A percentile compares a stretch with the other conserved stretches of the same genome.
Evolutionary conservation across 2,888 invertebrate genomes (phyloP).

Genomic region (Lymantria monacha): DNA sequence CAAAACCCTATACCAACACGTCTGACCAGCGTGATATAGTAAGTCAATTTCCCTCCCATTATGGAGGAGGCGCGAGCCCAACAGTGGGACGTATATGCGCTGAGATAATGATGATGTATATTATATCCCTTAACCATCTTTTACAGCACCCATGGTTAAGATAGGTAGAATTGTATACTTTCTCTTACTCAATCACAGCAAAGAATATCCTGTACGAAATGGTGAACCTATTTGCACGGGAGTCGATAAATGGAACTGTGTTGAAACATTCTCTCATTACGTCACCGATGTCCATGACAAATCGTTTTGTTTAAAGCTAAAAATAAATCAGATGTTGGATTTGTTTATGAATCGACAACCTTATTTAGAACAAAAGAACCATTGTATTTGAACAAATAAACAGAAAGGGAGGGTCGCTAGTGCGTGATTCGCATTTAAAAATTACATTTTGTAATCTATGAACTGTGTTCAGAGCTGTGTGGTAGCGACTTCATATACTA

Average conservation of each 20-base stretch:
- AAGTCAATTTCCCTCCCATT: too few species aligned
- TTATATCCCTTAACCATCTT: too few species aligned
- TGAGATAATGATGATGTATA: too few species aligned
- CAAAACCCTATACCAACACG: too few species aligned
- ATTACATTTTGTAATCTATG: not conserved
- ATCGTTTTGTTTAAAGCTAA: conserved; percentile 20
- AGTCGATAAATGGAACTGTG: conserved; percentile 25
- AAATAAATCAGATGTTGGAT: conserved; percentile 23
- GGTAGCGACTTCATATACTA: too few species aligned
- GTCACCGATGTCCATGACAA: conserved; percentile 33
- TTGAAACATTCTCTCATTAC: conserved; percentile 18
- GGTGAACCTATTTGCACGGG: conserved; percentile 24
- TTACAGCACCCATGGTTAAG: too few species aligned
- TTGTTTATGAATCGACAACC: conserved; percentile 22
- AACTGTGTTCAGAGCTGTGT: too few species aligned
- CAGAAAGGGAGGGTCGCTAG: conserved; percentile 6
- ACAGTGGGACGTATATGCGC: too few species aligned
- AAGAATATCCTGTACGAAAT: conserved; percentile 2
- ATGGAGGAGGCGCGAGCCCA: too few species aligned
- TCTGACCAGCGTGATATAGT: too few species aligned
- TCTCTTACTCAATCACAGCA: too few species aligned
- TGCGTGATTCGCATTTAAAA: conserved; percentile 8
- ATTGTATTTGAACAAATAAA: conserved; percentile 28
- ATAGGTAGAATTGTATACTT: too few species aligned
- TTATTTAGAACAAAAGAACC: conserved; percentile 17